A percentile compares a stretch with the other conserved stretches of the same genome.
Evolutionary conservation across 2,888 invertebrate species (phyloP).

Genomic region (Colostygia pectinataria): DNA sequence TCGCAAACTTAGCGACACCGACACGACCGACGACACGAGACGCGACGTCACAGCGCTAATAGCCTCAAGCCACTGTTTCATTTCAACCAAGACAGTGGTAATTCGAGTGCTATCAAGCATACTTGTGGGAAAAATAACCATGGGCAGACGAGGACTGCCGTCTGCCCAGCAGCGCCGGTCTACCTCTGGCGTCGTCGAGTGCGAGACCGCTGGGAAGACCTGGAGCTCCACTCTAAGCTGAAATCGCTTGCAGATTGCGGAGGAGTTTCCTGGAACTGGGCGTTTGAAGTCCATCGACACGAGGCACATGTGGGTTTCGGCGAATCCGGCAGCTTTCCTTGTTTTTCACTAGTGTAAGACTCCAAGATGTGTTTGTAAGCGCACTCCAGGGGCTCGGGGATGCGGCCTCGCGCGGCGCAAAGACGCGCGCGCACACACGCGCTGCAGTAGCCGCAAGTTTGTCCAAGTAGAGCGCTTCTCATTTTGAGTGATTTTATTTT

Average conservation of each 20-base stretch:
- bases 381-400: constrained; percentile 71
- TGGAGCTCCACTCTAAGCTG: constrained; percentile 74
- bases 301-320: constrained; percentile 67
- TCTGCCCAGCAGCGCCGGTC: constrained; percentile 20
- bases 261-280: constrained; percentile 77
- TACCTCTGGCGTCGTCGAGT: constrained; percentile 71
- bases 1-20: constrained; percentile 6
- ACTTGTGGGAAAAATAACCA: constrained; percentile 36
- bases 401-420: constrained; percentile 68
- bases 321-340: constrained; percentile 54
- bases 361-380: constrained; percentile 79
- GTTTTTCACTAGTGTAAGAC: constrained; percentile 58
- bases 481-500: constrained; percentile 44
- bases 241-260: constrained; percentile 71
- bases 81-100: constrained; percentile 15
- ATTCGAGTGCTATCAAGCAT: constrained; percentile 14
- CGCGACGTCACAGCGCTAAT: constrained; percentile 12
- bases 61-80: constrained; percentile 17
- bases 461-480: constrained; percentile 61
- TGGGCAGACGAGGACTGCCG: constrained; percentile 34
- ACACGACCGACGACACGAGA: background rate
- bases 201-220: constrained; percentile 62
- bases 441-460: constrained; percentile 75
- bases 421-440: constrained; percentile 73
- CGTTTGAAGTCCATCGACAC: constrained; percentile 77